Evolutionary conservation across 2,797 vertebrate species (phyloP).

Genomic region (Prionace glauca): DNA sequence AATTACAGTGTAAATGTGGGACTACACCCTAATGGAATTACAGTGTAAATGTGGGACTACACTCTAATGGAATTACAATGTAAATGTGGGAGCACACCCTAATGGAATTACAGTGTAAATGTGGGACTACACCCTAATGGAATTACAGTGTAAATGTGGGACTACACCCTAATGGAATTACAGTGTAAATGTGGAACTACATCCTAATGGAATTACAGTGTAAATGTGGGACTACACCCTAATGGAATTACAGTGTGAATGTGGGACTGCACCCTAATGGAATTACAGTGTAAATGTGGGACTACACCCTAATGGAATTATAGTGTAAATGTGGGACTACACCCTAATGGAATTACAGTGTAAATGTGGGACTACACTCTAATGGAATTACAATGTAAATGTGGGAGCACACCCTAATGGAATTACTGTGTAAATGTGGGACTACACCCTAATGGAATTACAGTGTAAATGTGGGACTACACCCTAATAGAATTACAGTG

Average conservation of each 20-base stretch:
- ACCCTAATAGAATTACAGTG: background rate
- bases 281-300: background rate
- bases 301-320: background rate
- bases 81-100: background rate
- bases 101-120: background rate
- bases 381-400: background rate
- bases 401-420: background rate
- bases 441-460: background rate
- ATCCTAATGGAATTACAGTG: background rate
- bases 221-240: background rate
- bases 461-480: background rate
- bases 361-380: background rate
- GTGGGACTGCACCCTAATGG: background rate
- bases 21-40: background rate
- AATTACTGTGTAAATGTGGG: background rate
- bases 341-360: background rate
- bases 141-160: background rate
- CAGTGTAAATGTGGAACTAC: background rate
- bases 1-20: background rate
- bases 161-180: background rate
- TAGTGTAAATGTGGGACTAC: background rate
- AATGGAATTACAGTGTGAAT: background rate
- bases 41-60: background rate
- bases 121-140: background rate
- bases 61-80: background rate